These are phyloP conservation scores for Corydoras sp. DNA, from an alignment of 2,113 vertebrate genomes.

Conservation along the genomic window DNA sequence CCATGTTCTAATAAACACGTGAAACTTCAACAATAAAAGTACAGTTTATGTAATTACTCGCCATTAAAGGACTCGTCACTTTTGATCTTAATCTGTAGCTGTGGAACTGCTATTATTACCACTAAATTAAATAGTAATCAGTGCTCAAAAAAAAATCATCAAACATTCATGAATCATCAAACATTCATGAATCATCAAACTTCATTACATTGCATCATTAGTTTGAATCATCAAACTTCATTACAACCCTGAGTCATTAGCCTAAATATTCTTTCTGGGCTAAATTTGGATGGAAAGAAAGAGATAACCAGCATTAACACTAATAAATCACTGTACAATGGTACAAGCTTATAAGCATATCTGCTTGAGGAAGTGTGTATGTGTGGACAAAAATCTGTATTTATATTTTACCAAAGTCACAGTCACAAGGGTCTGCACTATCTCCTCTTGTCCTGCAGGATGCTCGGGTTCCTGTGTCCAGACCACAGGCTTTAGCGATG, in stretches of 20 bases:
- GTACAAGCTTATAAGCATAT: not conserved
- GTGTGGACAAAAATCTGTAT: not conserved
- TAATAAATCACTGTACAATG: not conserved
- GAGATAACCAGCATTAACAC: not conserved
- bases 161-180: too few relatives aligned
- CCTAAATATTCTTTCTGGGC: not conserved
- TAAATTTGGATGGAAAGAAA: not conserved
- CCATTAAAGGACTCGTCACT: too few relatives aligned
- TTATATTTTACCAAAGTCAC: conserved; percentile 82
- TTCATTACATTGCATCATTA: not conserved
- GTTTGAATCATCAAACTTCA: not conserved
- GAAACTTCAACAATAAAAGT: too few relatives aligned
- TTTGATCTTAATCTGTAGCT: too few relatives aligned
- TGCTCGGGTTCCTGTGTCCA: conserved; percentile 69
- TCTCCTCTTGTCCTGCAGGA: conserved; percentile 65
- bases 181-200: too few relatives aligned
- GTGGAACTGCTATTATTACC: too few relatives aligned
- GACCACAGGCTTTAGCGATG: conserved; percentile 92
- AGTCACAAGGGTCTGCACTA: conserved; percentile 74
- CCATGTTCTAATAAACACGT: too few relatives aligned
- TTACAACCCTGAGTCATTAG: not conserved
- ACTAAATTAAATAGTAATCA: not conserved
- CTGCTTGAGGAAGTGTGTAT: not conserved
- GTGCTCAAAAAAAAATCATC: too few relatives aligned
- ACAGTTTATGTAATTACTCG: too few relatives aligned